Percentiles rank a stretch among this genome's conserved stretches.
phyloP scores from a whole-genome alignment of 2,113 vertebrate species.

The Chaetorhynchus papuensis region DNA sequence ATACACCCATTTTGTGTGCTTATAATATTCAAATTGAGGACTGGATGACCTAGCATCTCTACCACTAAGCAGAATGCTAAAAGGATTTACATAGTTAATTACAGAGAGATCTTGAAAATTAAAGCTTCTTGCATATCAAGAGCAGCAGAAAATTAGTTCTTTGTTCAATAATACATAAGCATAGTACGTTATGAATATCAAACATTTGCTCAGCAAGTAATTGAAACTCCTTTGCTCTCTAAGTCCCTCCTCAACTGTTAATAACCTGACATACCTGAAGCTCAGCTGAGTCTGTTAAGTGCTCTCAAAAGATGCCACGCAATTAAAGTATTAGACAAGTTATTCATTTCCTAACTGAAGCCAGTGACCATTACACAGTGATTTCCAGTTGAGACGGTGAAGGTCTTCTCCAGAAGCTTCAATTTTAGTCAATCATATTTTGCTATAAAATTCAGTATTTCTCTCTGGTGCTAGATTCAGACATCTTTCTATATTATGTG shows the following conservation, averaged over 20 bases:
- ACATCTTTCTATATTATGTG: not conserved
- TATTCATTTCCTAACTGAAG: not conserved
- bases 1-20: not conserved
- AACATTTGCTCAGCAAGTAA: not conserved
- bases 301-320: not conserved
- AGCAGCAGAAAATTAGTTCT: not conserved
- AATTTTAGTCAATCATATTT: not conserved
- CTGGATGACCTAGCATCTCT: not conserved
- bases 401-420: not conserved
- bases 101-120: not conserved
- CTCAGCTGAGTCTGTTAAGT: not conserved
- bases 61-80: not conserved
- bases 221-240: not conserved
- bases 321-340: not conserved
- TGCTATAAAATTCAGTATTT: not conserved
- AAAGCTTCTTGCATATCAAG: not conserved
- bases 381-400: not conserved
- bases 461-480: not conserved
- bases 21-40: not conserved
- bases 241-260: not conserved
- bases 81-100: not conserved
- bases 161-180: not conserved
- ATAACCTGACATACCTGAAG: not conserved
- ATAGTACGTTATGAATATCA: not conserved
- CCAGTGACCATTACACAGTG: not conserved